Base-by-base conservation (phyloP, 2,797 vertebrate genomes). In the Falco berigora region DNA sequence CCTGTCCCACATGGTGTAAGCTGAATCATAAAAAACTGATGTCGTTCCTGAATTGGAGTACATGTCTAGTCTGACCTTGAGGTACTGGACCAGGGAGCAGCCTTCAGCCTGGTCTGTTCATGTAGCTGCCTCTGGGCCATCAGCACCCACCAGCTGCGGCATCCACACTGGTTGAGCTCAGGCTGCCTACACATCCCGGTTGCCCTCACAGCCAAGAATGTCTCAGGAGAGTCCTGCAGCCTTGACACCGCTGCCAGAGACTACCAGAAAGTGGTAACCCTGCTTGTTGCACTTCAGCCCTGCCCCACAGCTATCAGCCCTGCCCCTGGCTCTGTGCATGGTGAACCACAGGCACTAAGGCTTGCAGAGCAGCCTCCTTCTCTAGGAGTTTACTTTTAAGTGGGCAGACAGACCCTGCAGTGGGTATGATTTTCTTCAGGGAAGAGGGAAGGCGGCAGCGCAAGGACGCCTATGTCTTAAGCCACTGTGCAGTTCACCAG, bases 81-180 rank as follows among this genome's bases (percentile, higher is more conserved):
- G 40, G 73, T 34, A 55, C 44, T 7, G 15, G 44, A 69, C 40
- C 32, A 55, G 46, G 23, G 69, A 87, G 25, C 25, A 67, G 52
- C 25, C n/a, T 92, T 66, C 68, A 79, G 63, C 23, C 52, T 72
- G 30, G 10, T 20, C 19, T 23, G 22, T 38, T 67, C 12, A 17
- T 6, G 8, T 14, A 62, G 52, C 53, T 72, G 79, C 32, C 55
- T 19, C 59, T 38, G 55, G 19, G 24, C 66, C 53, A 47, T 14
- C n/a, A 42, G 47, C 69, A 76, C 44, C 59, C n/a, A 66, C 16
- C 32, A 58, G 34, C 40, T 49, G 32, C 0, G 72, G 58, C 28
- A 62, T 27, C 73, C 25, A 24, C 0, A 0, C 34, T 55, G 14
- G 34, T 27, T 0, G 1, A 40, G 38, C 46, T 76, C 53, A 46